These are phyloP conservation scores for Elaphurus davidianus DNA, from an alignment of 2,113 vertebrate species.

Conservation along the genomic window DNA sequence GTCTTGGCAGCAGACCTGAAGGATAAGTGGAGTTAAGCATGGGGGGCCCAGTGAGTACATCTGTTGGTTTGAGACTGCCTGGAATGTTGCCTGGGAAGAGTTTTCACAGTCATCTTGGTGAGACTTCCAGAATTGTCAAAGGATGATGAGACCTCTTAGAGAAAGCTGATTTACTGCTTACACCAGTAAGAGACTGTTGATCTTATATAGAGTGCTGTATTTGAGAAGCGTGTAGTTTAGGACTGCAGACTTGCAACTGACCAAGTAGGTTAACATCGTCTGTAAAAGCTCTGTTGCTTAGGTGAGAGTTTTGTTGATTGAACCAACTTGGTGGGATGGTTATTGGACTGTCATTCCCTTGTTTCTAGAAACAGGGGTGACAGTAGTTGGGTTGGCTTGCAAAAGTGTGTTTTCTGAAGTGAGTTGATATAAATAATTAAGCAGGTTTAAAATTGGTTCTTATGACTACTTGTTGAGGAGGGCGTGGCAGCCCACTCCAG, in stretches of 20 bases:
- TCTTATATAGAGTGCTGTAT: not conserved
- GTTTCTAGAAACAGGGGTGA: not conserved
- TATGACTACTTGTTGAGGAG: not conserved
- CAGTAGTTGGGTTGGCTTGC: not conserved
- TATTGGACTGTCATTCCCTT: not conserved
- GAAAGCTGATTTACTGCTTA: not conserved
- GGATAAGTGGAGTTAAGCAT: not conserved
- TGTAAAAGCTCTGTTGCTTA: not conserved
- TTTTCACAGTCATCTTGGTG: not conserved
- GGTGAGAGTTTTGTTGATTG: not conserved
- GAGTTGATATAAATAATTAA: not conserved
- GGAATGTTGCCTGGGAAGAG: not conserved
- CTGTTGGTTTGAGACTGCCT: not conserved
- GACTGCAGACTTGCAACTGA: not conserved
- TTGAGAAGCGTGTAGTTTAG: not conserved
- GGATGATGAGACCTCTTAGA: not conserved
- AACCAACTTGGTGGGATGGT: not conserved
- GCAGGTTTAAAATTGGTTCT: not conserved
- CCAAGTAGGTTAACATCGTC: not conserved
- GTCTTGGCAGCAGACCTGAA: not conserved
- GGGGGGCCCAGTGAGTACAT: not conserved
- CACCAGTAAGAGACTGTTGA: not conserved
- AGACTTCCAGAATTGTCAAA: not conserved
- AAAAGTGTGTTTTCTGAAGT: not conserved
- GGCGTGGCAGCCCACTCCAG: not conserved